Percentiles rank a stretch among this genome's conserved stretches.
Evolutionary conservation across 1,140 invertebrate genomes (phyloP).

Genomic region (Drosophila punjabiensis): DNA sequence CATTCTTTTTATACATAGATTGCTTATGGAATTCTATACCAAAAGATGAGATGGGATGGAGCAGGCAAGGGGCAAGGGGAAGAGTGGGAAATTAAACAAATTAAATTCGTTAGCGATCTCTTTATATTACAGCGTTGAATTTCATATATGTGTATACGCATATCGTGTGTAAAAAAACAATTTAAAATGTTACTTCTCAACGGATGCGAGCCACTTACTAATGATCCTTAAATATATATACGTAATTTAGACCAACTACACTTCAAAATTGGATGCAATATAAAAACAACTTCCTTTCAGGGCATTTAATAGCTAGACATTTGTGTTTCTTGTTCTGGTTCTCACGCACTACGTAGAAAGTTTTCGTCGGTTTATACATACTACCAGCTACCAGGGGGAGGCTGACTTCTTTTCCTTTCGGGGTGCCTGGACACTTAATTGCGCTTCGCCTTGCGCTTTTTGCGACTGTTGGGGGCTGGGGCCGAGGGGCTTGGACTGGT

Average conservation of each 20-base stretch:
- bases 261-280: conserved; percentile 66
- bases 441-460: conserved; percentile 76
- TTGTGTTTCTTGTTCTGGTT: conserved; percentile 28
- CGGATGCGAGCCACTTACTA: conserved; percentile 67
- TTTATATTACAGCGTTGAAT: conserved; percentile 75
- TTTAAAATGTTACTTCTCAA: conserved; percentile 76
- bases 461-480: conserved; percentile 60
- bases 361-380: conserved; percentile 68
- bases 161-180: conserved; percentile 68
- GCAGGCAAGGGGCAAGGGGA: conserved; percentile 4
- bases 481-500: conserved; percentile 10
- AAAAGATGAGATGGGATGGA: conserved; percentile 49
- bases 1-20: conserved; percentile 67
- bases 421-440: conserved; percentile 50
- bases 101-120: conserved; percentile 77
- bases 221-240: conserved; percentile 60
- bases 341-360: conserved; percentile 31
- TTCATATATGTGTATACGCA: conserved; percentile 46
- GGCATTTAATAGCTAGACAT: conserved; percentile 67
- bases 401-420: conserved; percentile 1
- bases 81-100: conserved; percentile 61
- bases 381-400: conserved; percentile 41
- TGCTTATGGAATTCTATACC: conserved; percentile 53
- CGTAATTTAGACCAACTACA: conserved; percentile 63
- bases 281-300: conserved; percentile 76